These are phyloP conservation scores for Phaethornis superciliosus DNA, from an alignment of 2,113 vertebrate species.

Conservation along the genomic window DNA sequence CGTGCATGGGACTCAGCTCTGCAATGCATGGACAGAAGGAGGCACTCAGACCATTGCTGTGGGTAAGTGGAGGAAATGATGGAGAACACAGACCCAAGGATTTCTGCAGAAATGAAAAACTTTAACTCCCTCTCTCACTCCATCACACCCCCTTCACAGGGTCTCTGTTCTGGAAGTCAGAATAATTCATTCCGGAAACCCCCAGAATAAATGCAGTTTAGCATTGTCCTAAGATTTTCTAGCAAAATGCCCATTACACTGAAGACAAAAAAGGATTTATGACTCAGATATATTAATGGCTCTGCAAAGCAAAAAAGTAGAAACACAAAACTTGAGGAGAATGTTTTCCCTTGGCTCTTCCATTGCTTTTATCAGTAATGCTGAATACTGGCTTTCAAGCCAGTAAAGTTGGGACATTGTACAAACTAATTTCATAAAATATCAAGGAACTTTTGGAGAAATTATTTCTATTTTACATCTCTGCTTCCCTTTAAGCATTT, in stretches of 20 bases:
- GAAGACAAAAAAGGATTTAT: not conserved
- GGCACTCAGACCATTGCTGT: rapidly evolving
- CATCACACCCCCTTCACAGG: rapidly evolving
- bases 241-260: not conserved
- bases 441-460: not conserved
- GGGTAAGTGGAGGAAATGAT: not conserved
- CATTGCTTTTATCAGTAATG: not conserved
- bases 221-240: not conserved
- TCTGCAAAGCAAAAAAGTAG: not conserved
- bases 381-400: not conserved
- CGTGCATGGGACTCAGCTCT: not conserved
- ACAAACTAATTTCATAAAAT: not conserved
- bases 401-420: not conserved
- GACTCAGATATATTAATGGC: not conserved
- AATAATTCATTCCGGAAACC: not conserved
- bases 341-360: not conserved
- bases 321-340: not conserved
- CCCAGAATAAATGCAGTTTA: not conserved
- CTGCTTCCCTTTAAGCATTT: not conserved
- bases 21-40: not conserved
- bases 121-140: not conserved
- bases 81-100: not conserved
- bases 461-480: not conserved
- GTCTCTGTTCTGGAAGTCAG: not conserved
- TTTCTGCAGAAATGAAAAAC: not conserved